Base-by-base conservation (phyloP, 2,113 vertebrate species). In the Podarcis raffonei region DNA sequence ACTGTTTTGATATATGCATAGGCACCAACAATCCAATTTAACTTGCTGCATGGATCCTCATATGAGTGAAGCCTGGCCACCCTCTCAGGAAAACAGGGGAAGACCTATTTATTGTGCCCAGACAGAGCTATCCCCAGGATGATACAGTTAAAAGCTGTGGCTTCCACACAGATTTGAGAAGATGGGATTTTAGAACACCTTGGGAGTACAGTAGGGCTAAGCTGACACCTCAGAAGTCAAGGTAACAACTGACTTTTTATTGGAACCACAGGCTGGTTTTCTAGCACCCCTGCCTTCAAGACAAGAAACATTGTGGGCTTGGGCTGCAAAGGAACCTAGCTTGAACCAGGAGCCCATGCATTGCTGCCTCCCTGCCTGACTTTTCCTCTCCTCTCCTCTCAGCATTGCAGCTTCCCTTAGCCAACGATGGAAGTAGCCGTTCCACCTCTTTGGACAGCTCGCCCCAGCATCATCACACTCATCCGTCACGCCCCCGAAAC, bases 381-480 rank as follows among this genome's bases (percentile, higher is more conserved):
- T 25, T 62, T 62, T 75, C 84, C 3, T 23, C 87, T 85, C 87
- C 32, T 82, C 76, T 81, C 87, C 48, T 42, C 76, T 37, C 92
- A 98, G 98, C 98, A 71, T 97, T 98, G 87, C 98, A 98, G 94
- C 97, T 98, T 92, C 98, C 98, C 22, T 95, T 98, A 92, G 98
- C 97, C 92, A 98, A 98, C 0, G 98, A 98, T 86, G 98, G 97
- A 89, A 98, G 98, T 91, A 98, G 97, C 92, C 97, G 98, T 65
- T 98, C 98, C 0, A 97, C 98, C 0, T 98, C 98, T 8, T 98
- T 98, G 2, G 98, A 98, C 93, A 98, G 96, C 92, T 98, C 98
- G 2, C 97, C 98, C 3, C 98, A 98, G 94, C 98, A 98, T 91
- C 98, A 98, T 91, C 98, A 98, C 86, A 94, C 96, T 0, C 96